Conservation (phyloP, 1,140 invertebrate species). For the Carposina sasakii region DNA sequence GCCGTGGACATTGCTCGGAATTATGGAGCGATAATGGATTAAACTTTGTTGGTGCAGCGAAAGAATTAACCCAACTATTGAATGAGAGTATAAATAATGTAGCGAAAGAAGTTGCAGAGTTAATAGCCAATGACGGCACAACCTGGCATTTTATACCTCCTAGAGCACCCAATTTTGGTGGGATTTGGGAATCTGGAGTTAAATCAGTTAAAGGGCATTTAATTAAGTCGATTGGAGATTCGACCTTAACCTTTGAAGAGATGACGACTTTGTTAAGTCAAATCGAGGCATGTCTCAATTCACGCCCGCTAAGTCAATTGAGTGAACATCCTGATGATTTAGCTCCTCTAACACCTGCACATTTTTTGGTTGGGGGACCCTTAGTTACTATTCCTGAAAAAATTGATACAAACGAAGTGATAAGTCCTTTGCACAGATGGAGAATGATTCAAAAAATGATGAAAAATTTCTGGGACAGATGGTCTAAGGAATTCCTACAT, state of each 20-base stretch:
- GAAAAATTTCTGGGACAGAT: slow-evolving; percentile 13
- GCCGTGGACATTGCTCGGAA: slow-evolving; percentile 26
- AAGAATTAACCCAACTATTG: slow-evolving; percentile 15
- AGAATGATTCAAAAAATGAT: slow-evolving; percentile 13
- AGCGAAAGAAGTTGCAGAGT: slow-evolving; percentile 7
- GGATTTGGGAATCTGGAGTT: slow-evolving; percentile 29
- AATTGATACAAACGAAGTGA: neutral
- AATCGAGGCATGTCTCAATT: slow-evolving; percentile 15
- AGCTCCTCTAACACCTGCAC: slow-evolving; percentile 9
- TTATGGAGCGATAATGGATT: slow-evolving; percentile 45
- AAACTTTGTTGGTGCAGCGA: slow-evolving; percentile 43
- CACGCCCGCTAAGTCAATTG: slow-evolving; percentile 9
- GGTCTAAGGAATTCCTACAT: slow-evolving; percentile 13
- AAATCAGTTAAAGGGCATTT: slow-evolving; percentile 32
- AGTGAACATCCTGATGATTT: slow-evolving; percentile 10
- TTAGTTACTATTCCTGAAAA: slow-evolving; percentile 10
- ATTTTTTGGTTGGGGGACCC: slow-evolving; percentile 17
- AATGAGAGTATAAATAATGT: slow-evolving; percentile 8
- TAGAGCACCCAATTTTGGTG: slow-evolving; percentile 44
- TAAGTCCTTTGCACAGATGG: slow-evolving; percentile 9
- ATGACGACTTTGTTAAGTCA: slow-evolving; percentile 11
- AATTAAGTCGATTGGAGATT: slow-evolving; percentile 10
- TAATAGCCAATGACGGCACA: slow-evolving; percentile 17
- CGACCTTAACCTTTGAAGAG: slow-evolving; percentile 17
- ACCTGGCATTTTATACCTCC: slow-evolving; percentile 59